Base-by-base conservation (phyloP, 1,140 invertebrate species). In the Trichomalopsis sarcophagae region DNA sequence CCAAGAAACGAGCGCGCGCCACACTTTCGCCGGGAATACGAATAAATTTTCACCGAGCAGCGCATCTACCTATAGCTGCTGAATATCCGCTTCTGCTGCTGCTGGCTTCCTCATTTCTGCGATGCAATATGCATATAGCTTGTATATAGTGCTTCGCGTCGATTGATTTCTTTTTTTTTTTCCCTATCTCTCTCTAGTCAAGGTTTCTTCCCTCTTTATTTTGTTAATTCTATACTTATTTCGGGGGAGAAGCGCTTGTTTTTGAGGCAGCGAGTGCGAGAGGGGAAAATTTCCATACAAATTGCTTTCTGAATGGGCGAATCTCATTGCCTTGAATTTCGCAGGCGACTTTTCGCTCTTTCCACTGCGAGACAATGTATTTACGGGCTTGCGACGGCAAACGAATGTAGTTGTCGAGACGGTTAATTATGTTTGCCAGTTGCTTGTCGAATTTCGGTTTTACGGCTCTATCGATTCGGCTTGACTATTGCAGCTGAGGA, bases 31-130 rank as follows among this genome's bases (percentile, higher is more conserved):
- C 14, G 23, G 33, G 6, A 14, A 50, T 55, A 7, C n/a, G 69
- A 81, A 81, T 81, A 33, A 17, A 74, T 30, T 75, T 82, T 75
- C 44, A 1, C n/a, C n/a, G 50, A 14, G 50, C 5, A 11, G 13
- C 50, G 50, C 50, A 55, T 55, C 3, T 36, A 36, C 5, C 33
- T 27, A 50, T 40, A 40, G 36, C 36, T 40, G 0, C 7, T 9
- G 7, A 40, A 7, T 40, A 6, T 5, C 0, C 7, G 36, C 36
- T 40, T 5, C 36, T 40, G 36, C 36, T 40, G 47, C 14, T 55
- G 50, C 55, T 14, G 55, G 17, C n/a, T 62, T 62, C 21, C 55
- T n/a, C 55, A 4, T 55, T 55, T 55, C 5, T 21, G 21, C 21
- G 55, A n/a, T 62, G 55, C 55, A 62, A 27, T 21, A n/a, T 17